Percentiles rank a stretch among this genome's conserved stretches.
Evolutionary conservation across 2,113 vertebrate species (phyloP).

Genomic region (Ailurus styani): DNA sequence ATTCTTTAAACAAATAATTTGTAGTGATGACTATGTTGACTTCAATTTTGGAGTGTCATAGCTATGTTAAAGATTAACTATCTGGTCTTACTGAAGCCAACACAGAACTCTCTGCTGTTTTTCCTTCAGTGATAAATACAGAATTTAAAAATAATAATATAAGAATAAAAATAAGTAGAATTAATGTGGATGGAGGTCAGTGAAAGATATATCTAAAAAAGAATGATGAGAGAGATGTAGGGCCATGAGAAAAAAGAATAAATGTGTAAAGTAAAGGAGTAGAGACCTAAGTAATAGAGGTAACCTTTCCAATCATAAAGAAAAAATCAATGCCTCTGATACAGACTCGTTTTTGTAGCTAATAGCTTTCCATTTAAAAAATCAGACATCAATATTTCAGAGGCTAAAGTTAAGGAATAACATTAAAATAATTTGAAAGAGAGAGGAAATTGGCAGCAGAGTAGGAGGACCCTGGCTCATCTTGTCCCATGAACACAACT

Average conservation of each 20-base stretch:
- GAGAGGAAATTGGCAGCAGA: background rate
- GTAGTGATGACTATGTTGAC: conserved; percentile 83
- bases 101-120: conserved; percentile 85
- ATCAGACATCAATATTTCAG: background rate
- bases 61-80: conserved; percentile 63
- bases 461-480: background rate
- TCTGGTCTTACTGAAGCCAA: conserved; percentile 79
- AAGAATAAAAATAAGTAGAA: background rate
- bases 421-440: background rate
- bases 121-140: conserved; percentile 84
- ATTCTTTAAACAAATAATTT: conserved; percentile 80
- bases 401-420: background rate
- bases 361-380: background rate
- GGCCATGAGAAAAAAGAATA: background rate
- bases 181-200: background rate
- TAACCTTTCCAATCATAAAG: background rate
- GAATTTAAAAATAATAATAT: conserved; percentile 58
- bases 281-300: background rate
- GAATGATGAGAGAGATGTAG: background rate
- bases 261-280: background rate
- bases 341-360: background rate
- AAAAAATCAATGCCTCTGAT: background rate
- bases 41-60: conserved; percentile 75
- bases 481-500: background rate
- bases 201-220: background rate